These are phyloP conservation scores for Acronicta alni DNA, from an alignment of 2,888 invertebrate genomes.

Conservation along the genomic window DNA sequence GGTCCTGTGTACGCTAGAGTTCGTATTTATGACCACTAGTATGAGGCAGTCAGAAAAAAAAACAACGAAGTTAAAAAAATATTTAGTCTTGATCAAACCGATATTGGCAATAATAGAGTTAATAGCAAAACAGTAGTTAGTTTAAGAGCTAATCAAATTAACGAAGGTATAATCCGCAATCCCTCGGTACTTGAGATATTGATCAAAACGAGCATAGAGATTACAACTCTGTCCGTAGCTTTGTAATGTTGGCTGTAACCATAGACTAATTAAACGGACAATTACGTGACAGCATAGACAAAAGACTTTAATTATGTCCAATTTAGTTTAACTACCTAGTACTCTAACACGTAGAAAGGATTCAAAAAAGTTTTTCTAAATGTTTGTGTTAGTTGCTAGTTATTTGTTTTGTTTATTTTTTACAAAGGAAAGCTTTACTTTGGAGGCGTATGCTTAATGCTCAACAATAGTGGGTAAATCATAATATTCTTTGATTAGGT, in stretches of 20 bases:
- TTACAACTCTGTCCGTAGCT: slow-evolving; percentile 37
- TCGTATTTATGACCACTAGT: no score
- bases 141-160: slow-evolving; percentile 52
- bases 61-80: no score
- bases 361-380: not conserved
- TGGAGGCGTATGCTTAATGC: not conserved
- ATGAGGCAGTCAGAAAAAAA: no score
- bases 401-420: not conserved
- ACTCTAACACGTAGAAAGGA: slow-evolving; percentile 1
- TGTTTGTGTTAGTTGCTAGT: not conserved
- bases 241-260: slow-evolving; percentile 43
- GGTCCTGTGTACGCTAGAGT: no score
- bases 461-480: slow-evolving; percentile 8
- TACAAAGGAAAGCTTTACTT: no score
- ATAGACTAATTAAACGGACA: slow-evolving; percentile 41
- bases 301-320: slow-evolving; percentile 43
- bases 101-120: slow-evolving; percentile 44
- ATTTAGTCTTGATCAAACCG: slow-evolving; percentile 27
- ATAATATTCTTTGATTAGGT: slow-evolving; percentile 1
- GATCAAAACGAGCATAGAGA: slow-evolving; percentile 45
- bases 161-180: slow-evolving; percentile 35
- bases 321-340: slow-evolving; percentile 37
- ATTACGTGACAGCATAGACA: slow-evolving; percentile 45
- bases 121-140: slow-evolving; percentile 31
- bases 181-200: slow-evolving; percentile 36